A percentile compares a stretch with the other conserved stretches of the same genome.
phyloP scores from a whole-genome alignment of 1,140 invertebrate genomes.

The Lepidurus apus region DNA sequence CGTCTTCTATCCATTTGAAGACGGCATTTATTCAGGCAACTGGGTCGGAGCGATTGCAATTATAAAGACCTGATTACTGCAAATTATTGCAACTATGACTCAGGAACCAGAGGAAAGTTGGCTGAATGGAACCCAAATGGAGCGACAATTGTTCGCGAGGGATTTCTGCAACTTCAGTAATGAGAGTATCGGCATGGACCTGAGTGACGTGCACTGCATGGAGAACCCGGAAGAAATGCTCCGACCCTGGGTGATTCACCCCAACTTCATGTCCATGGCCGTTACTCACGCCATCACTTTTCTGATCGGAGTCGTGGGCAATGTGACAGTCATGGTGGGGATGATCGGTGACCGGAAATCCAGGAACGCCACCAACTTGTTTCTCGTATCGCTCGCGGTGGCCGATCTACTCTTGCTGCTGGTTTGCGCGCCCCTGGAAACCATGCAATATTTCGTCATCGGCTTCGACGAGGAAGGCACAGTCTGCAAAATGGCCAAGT shows the following conservation, averaged over 20 bases:
- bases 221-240: constrained; percentile 45
- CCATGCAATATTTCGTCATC: constrained; percentile 45
- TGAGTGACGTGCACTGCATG: constrained; percentile 34
- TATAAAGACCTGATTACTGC: background rate
- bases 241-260: constrained; percentile 42
- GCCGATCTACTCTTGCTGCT: constrained; percentile 48
- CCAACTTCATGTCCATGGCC: constrained; percentile 43
- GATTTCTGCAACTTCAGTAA: constrained; percentile 4
- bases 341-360: constrained; percentile 41
- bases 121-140: constrained; percentile 1
- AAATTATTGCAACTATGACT: constrained; percentile 5
- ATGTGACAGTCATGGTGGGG: constrained; percentile 39
- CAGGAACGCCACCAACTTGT: constrained; percentile 40
- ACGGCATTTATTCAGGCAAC: background rate
- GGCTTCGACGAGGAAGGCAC: constrained; percentile 43
- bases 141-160: background rate
- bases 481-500: constrained; percentile 46
- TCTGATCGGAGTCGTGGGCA: constrained; percentile 43
- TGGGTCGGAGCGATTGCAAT: background rate
- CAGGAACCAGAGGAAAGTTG: background rate
- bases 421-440: constrained; percentile 46
- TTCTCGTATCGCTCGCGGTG: constrained; percentile 44
- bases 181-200: background rate
- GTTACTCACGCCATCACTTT: constrained; percentile 45
- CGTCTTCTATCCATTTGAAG: no score